Conservation (phyloP, 2,797 vertebrate species). For the Chromobotia macracanthus region DNA sequence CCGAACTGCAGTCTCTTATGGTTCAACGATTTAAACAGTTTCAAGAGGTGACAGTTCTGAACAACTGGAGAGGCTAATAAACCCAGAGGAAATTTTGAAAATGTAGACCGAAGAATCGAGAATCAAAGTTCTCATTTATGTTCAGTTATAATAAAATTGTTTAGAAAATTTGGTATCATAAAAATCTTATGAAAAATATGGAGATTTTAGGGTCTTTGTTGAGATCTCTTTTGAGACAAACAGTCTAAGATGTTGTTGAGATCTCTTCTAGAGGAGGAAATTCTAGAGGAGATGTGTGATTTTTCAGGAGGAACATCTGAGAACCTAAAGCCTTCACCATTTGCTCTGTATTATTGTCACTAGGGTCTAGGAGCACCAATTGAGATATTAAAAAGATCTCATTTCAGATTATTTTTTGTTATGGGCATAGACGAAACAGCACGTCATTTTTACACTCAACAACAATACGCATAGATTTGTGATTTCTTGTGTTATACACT, state of each 20-base stretch:
- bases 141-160: too few species aligned
- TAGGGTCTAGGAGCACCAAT: not conserved
- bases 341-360: not conserved
- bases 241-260: not conserved
- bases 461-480: not conserved
- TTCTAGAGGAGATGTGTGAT: not conserved
- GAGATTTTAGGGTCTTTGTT: not conserved
- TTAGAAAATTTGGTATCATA: not conserved
- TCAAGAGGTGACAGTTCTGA: not conserved
- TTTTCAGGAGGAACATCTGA: not conserved
- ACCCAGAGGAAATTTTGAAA: not conserved
- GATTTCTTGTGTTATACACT: not conserved
- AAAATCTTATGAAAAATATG: too few species aligned
- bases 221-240: not conserved
- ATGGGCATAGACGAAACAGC: not conserved
- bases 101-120: too few species aligned
- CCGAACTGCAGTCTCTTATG: constrained; percentile 32
- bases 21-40: constrained; percentile 13
- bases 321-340: not conserved
- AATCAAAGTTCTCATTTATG: too few species aligned
- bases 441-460: not conserved
- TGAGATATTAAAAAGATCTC: not conserved
- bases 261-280: not conserved
- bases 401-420: not conserved
- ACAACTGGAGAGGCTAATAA: not conserved